Conservation (phyloP, 2,113 vertebrate genomes). For the Hippopotamus amphibius region DNA sequence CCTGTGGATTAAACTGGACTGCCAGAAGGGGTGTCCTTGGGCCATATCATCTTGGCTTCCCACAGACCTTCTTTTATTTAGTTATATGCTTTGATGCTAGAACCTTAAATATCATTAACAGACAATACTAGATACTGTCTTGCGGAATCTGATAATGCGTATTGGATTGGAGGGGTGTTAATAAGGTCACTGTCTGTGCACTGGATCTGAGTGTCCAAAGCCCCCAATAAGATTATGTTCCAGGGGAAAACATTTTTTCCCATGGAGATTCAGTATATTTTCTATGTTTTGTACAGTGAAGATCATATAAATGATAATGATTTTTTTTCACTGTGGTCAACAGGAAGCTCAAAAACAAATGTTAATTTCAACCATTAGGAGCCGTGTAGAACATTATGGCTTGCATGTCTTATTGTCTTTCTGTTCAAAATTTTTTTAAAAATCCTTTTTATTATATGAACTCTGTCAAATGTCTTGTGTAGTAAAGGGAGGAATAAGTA, state of each 20-base stretch:
- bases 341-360: neutral
- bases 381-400: neutral
- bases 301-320: neutral
- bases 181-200: neutral
- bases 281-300: neutral
- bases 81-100: neutral
- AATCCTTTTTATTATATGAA: neutral
- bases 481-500: neutral
- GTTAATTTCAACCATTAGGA: neutral
- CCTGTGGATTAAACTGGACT: neutral
- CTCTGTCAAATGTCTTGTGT: neutral
- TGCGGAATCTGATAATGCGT: neutral
- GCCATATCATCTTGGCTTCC: neutral
- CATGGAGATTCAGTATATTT: neutral
- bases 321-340: slow-evolving; percentile 17
- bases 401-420: neutral
- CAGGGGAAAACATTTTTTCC: neutral
- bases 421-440: neutral
- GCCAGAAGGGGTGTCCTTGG: neutral
- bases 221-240: neutral
- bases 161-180: neutral
- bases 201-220: neutral
- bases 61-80: neutral
- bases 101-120: neutral
- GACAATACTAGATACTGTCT: neutral